Conservation (phyloP, 2,113 vertebrate species). For the Numenius arquata region DNA sequence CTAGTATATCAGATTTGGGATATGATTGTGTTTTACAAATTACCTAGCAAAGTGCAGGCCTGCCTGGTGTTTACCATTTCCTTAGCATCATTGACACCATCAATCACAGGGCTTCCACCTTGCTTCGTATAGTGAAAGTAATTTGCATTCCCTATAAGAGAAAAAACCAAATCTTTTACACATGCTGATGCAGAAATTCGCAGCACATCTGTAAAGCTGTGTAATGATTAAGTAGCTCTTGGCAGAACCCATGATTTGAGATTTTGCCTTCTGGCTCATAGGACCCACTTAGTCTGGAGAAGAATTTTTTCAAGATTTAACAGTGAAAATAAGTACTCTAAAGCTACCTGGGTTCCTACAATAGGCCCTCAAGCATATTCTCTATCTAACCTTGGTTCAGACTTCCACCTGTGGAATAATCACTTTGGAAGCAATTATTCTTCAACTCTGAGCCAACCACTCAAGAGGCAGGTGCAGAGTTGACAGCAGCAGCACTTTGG, state of each 20-base stretch:
- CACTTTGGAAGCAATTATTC: neutral
- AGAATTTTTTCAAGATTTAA: neutral
- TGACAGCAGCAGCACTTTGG: neutral
- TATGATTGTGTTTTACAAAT: neutral
- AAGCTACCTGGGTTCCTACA: neutral
- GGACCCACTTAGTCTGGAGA: neutral
- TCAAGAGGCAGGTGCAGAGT: accelerated
- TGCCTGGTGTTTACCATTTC: slow-evolving; percentile 89
- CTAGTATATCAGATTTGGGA: neutral
- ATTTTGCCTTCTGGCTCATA: neutral
- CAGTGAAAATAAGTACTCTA: neutral
- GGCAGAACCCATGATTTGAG: neutral
- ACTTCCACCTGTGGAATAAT: neutral
- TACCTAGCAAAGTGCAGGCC: slow-evolving; percentile 92
- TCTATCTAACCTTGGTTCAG: neutral
- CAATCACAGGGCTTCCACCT: slow-evolving; percentile 90
- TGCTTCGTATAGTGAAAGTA: slow-evolving; percentile 91
- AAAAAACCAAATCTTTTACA: neutral
- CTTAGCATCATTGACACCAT: slow-evolving; percentile 90
- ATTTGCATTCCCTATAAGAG: slow-evolving; percentile 80
- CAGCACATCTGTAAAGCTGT: neutral
- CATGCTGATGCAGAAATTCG: neutral
- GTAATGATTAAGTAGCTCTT: neutral
- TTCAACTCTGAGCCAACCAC: neutral
- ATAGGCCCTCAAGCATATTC: neutral